phyloP scores from a whole-genome alignment of 2,113 vertebrate species.

The Strix uralensis region DNA sequence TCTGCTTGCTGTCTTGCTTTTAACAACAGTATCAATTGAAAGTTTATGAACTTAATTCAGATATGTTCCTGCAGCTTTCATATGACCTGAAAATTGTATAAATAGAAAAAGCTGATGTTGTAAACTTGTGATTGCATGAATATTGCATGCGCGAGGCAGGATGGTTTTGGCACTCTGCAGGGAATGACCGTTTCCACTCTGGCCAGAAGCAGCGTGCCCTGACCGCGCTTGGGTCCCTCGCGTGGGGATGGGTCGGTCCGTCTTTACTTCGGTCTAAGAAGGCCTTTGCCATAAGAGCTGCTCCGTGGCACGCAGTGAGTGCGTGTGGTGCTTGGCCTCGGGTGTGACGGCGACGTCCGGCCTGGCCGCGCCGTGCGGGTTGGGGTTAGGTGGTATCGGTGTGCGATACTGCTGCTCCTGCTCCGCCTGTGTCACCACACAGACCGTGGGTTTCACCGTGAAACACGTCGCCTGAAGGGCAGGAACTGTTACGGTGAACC shows the following conservation, averaged over 20 bases:
- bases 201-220: background rate
- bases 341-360: too few species aligned
- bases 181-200: background rate
- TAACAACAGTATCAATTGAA: conserved; percentile 27
- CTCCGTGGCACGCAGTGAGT: background rate
- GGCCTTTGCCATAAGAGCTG: too few species aligned
- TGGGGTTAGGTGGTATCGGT: too few species aligned
- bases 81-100: conserved; percentile 8
- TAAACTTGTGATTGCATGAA: background rate
- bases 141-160: background rate
- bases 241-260: background rate
- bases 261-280: background rate
- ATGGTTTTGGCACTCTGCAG: too few species aligned
- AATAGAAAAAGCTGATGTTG: conserved; percentile 58
- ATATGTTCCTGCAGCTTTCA: conserved; percentile 25
- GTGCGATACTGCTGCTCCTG: background rate
- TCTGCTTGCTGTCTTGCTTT: conserved; percentile 45
- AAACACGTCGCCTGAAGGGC: too few species aligned
- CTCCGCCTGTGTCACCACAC: too few species aligned
- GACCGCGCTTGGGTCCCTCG: background rate
- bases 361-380: rapidly evolving
- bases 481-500: rapidly evolving
- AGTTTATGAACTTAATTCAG: conserved; percentile 36
- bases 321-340: background rate
- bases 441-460: too few species aligned